Conservation (phyloP, 2,888 invertebrate species). For the Rhagium mordax region DNA sequence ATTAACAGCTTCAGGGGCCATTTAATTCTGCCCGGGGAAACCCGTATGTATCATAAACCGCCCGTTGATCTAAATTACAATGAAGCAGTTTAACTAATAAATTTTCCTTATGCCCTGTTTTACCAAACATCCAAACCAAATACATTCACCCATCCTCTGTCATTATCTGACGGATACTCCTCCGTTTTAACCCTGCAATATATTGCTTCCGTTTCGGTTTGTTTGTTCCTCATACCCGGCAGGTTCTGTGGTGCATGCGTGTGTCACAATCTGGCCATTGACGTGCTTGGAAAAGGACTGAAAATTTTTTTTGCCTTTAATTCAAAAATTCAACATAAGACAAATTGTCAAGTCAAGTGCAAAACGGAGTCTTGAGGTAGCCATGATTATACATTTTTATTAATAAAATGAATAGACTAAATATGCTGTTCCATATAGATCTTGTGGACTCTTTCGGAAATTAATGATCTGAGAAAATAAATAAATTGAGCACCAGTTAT, state of each 20-base stretch:
- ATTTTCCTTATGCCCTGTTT: slow-evolving; percentile 6
- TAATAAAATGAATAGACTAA: no score
- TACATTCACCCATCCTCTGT: slow-evolving; percentile 6
- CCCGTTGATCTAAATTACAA: slow-evolving; percentile 10
- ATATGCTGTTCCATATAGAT: no score
- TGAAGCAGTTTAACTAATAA: slow-evolving; percentile 22
- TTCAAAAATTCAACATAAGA: no score
- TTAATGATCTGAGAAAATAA: no score
- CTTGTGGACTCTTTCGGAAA: no score
- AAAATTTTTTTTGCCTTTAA: no score
- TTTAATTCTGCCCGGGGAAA: slow-evolving; percentile 5
- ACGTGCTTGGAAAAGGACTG: neutral
- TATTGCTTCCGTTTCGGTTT: slow-evolving; percentile 23
- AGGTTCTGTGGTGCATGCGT: neutral
- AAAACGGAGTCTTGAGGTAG: no score
- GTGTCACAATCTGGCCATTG: neutral
- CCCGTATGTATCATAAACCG: slow-evolving; percentile 15
- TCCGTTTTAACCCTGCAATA: slow-evolving; percentile 11
- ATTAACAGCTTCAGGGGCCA: slow-evolving; percentile 12
- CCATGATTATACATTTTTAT: no score
- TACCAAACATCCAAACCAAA: slow-evolving; percentile 2
- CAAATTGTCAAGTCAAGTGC: no score
- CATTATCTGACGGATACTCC: slow-evolving; percentile 14
- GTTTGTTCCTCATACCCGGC: slow-evolving; percentile 15
- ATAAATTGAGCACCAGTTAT: no score